phyloP scores from a whole-genome alignment of 2,113 vertebrate species.

The Plotosus lineatus region DNA sequence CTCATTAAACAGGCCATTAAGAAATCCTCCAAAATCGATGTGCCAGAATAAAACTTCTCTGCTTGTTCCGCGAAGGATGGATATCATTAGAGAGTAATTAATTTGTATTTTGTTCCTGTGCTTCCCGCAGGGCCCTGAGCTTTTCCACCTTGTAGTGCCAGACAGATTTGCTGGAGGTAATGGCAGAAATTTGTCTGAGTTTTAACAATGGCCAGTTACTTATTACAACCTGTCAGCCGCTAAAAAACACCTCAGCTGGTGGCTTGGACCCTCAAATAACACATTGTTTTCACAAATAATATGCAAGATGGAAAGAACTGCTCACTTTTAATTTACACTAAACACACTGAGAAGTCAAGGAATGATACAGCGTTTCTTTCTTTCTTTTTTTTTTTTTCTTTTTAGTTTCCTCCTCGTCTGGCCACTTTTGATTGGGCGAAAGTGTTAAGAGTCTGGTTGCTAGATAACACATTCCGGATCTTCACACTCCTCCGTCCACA shows the following conservation, averaged over 20 bases:
- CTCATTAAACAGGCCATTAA: conserved; percentile 41
- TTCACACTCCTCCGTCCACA: conserved; percentile 59
- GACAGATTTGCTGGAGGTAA: conserved; percentile 66
- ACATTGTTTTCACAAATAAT: conserved; percentile 26
- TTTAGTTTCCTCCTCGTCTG: conserved; percentile 33
- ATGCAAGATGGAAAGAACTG: conserved; percentile 4
- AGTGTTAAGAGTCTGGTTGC: conserved; percentile 51
- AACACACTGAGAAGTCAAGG: conserved; percentile 22
- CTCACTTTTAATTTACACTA: conserved; percentile 30
- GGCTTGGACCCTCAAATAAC: conserved; percentile 30
- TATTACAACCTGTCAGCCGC: conserved; percentile 57
- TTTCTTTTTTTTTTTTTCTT: not conserved
- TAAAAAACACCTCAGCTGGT: conserved; percentile 41
- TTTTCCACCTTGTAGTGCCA: conserved; percentile 52
- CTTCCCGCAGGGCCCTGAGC: conserved; percentile 31
- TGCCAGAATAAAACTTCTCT: conserved; percentile 42
- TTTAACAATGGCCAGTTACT: conserved; percentile 63
- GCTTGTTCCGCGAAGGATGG: conserved; percentile 61
- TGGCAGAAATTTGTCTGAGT: conserved; percentile 72
- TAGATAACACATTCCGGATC: conserved; percentile 55
- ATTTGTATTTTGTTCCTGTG: conserved; percentile 47
- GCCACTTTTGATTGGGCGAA: conserved; percentile 50
- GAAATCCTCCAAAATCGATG: conserved; percentile 36
- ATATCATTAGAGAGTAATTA: conserved; percentile 67
- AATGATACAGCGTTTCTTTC: not conserved